Base-by-base conservation (phyloP, 2,797 vertebrate species). In the Liasis olivaceus region DNA sequence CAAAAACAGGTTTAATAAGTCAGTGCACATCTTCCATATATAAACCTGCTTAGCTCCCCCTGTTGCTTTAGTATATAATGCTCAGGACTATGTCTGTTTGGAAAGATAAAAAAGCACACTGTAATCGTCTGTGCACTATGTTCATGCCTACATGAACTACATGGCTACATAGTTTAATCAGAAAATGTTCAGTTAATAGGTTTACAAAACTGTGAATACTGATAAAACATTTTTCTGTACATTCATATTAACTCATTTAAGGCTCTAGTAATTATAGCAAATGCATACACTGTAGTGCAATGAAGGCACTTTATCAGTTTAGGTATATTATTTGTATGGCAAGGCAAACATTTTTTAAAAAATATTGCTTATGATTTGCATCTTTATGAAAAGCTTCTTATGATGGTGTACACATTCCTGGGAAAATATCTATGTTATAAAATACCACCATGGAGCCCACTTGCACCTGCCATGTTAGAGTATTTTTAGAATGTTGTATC, bases 201-300 rank as follows among this genome's bases (percentile, higher is more conserved):
- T 66, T 96, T 96, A 94, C 89, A 94, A 95, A 96, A 94, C 95
- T 63, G 91, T 93, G 89, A 93, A 96, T 92, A 89, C 31, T 31
- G 72, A 88, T 51, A 88, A 54, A 94, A 89, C 88, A 92, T 92
- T 91, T 95, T 89, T 77, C 62, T 62, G 3, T 72, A 95, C 64
- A 96, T 91, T 31, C 93, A 92, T 60, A 62, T 85, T 20, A 91
- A 87, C 54, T 94, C 93, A 84, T 26, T 93, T 89, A 93, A 9
- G 13, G 93, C 26, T 93, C 87, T 6, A 94, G 56, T 89, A 96
- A 91, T 31, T 62, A 59, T 4, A 91, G 89, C 87, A 95, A 85
- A 93, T 89, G 64, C n/a, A 88, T 62, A 87, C 20, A 47, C 9
- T 81, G 36, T 92, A 89, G 60, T 94, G 86, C 72, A 94, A 95